Conservation (phyloP, 2,797 vertebrate genomes). For the Anas georgica region DNA sequence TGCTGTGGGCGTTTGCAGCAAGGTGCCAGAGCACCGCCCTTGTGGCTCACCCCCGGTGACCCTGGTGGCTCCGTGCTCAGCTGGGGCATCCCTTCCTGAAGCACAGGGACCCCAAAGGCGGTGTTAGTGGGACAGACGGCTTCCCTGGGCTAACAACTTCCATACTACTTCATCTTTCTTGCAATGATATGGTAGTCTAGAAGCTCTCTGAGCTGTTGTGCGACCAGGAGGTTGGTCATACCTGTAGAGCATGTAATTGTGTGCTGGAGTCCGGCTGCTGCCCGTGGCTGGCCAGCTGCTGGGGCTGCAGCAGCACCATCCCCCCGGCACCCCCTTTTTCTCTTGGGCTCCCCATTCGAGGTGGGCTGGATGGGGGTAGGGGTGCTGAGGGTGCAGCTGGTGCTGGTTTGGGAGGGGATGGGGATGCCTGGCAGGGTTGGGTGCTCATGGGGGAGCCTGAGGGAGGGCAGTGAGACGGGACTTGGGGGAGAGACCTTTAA, state of each 20-base stretch:
- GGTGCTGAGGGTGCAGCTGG: not conserved
- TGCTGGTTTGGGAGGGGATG: not conserved
- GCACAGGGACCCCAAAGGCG: not conserved
- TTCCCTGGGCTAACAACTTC: not conserved
- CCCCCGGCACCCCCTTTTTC: not conserved
- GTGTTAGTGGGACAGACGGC: not conserved
- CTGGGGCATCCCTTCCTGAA: not conserved
- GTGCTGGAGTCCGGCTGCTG: not conserved
- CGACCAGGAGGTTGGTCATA: not conserved
- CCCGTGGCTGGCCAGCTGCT: rapidly evolving
- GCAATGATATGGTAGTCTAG: not conserved
- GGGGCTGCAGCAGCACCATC: not conserved
- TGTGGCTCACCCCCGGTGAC: not conserved
- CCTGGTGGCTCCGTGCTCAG: not conserved
- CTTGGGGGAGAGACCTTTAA: not conserved
- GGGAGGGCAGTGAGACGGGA: not conserved
- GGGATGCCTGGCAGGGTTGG: not conserved
- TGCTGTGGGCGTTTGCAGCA: not conserved
- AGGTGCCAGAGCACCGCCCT: not conserved
- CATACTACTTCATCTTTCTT: not conserved
- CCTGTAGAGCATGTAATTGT: not conserved
- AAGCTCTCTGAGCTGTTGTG: not conserved
- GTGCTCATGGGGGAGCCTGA: not conserved
- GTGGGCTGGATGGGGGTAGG: no score
- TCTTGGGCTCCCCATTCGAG: not conserved